phyloP scores from a whole-genome alignment of 92 coral and sea anemone genomes.

The Paragorgia papillata region DNA sequence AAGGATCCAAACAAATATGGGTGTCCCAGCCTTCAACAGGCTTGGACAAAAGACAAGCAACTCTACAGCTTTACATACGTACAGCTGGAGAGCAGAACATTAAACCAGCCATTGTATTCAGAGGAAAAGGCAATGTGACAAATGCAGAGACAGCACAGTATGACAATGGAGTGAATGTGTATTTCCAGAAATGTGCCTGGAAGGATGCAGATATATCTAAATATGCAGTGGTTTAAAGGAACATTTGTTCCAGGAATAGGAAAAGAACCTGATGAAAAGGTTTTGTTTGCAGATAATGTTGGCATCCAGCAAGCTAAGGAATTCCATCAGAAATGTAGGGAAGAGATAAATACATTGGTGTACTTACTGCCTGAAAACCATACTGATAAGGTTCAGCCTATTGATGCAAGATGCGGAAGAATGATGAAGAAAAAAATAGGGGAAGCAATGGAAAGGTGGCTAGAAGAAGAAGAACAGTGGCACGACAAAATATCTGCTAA shows the following conservation, averaged over 20 bases:
- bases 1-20: constrained; percentile 58
- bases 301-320: constrained; percentile 32
- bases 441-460: constrained; percentile 53
- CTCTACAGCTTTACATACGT: constrained; percentile 46
- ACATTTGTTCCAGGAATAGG: constrained; percentile 49
- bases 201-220: constrained; percentile 43
- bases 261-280: constrained; percentile 52
- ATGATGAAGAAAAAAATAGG: constrained; percentile 51
- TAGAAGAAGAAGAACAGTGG: constrained; percentile 58
- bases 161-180: constrained; percentile 55
- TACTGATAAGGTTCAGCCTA: constrained; percentile 47
- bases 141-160: constrained; percentile 31
- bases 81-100: constrained; percentile 65
- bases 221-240: constrained; percentile 47
- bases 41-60: constrained; percentile 55
- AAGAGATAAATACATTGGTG: constrained; percentile 43
- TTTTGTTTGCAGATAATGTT: constrained; percentile 45
- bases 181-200: constrained; percentile 54
- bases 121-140: constrained; percentile 58
- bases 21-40: constrained; percentile 67
- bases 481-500: constrained; percentile 42
- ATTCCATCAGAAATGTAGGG: constrained; percentile 57
- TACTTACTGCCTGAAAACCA: constrained; percentile 48
- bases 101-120: constrained; percentile 62
- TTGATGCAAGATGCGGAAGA: constrained; percentile 54